Evolutionary conservation across 1,140 invertebrate genomes (phyloP).

Genomic region (Drosophila sp.): DNA sequence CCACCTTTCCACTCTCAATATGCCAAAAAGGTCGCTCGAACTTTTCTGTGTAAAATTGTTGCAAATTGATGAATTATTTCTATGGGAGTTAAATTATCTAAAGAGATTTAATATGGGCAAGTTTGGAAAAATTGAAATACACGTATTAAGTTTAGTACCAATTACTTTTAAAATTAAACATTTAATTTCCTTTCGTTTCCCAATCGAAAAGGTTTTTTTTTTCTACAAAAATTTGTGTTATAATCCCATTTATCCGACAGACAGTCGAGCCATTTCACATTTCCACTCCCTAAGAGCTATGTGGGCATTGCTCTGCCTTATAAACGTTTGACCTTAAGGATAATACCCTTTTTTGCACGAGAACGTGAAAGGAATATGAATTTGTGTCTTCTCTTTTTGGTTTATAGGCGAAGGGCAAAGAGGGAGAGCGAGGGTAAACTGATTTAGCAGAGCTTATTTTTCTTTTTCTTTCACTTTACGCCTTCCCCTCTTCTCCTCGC

Average conservation of each 20-base stretch:
- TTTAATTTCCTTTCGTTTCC: too few relatives aligned
- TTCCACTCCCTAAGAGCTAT: too few relatives aligned
- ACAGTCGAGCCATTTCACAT: too few relatives aligned
- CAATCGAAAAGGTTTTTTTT: too few relatives aligned
- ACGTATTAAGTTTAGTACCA: too few relatives aligned
- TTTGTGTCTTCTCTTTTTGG: not conserved
- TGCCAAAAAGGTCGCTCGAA: not conserved
- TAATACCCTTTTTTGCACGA: not conserved
- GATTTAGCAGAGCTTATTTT: constrained; percentile 35
- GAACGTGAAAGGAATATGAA: constrained; percentile 7
- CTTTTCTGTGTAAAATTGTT: not conserved
- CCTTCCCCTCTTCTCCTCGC: not conserved
- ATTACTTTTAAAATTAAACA: too few relatives aligned
- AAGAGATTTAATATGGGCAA: too few relatives aligned
- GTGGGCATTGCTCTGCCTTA: not conserved
- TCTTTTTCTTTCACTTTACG: not conserved
- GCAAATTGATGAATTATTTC: constrained; percentile 5
- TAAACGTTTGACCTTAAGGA: not conserved
- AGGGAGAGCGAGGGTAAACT: not conserved
- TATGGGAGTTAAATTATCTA: too few relatives aligned
- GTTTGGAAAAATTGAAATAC: too few relatives aligned
- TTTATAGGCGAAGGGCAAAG: not conserved
- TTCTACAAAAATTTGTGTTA: too few relatives aligned
- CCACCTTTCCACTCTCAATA: not conserved
- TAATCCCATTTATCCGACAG: too few relatives aligned